Percentiles rank a stretch among this genome's conserved stretches.
Conservation (phyloP, 2,797 vertebrate genomes). For the Myotis planiceps region DNA sequence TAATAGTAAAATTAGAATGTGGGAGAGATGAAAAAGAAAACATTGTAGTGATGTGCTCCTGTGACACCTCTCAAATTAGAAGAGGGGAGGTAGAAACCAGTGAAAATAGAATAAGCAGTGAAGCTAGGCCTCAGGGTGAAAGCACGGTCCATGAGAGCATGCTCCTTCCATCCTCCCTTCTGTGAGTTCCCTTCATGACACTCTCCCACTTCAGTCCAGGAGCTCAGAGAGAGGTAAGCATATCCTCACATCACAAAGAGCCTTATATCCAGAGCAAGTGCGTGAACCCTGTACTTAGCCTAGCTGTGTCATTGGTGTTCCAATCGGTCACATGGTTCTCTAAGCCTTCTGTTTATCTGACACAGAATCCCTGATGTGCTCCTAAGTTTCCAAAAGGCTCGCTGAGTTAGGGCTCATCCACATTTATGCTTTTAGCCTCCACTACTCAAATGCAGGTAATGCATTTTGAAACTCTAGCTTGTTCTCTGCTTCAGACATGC, state of each 20-base stretch:
- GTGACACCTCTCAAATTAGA: background rate
- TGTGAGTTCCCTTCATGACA: background rate
- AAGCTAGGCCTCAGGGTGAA: background rate
- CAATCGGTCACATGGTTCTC: background rate
- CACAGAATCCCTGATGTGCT: background rate
- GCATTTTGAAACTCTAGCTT: background rate
- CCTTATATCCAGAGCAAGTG: background rate
- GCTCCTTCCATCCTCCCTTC: background rate
- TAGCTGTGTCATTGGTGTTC: background rate
- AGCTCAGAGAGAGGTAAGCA: background rate
- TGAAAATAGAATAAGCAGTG: background rate
- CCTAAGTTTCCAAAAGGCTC: background rate
- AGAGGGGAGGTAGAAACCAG: background rate
- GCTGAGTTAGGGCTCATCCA: background rate
- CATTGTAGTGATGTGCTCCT: background rate
- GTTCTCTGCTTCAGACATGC: background rate
- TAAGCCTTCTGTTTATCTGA: background rate
- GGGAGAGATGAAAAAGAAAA: background rate
- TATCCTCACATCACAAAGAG: background rate
- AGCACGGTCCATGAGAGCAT: rapidly evolving
- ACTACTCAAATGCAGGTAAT: background rate
- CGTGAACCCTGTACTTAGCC: too few relatives aligned
- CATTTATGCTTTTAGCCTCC: background rate
- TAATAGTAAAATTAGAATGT: background rate
- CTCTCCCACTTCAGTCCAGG: background rate